phyloP scores from a whole-genome alignment of 1,140 invertebrate genomes.

The Drosophila arizonae region DNA sequence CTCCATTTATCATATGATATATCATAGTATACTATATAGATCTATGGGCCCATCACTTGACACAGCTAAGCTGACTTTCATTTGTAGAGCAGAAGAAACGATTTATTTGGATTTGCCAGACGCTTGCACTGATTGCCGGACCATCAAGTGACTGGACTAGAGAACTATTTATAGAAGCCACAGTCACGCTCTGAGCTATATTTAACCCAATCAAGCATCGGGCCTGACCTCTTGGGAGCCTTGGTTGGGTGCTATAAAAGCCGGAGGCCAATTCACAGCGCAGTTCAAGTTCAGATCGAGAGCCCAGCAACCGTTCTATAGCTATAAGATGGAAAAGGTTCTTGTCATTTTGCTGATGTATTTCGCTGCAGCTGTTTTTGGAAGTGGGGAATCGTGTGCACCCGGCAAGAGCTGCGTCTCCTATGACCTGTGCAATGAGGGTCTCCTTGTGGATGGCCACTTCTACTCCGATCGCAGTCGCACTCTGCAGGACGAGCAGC shows the following conservation, averaged over 20 bases:
- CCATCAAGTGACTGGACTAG: constrained; percentile 9
- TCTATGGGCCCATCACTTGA: not conserved
- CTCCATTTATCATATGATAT: too few species aligned
- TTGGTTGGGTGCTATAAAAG: constrained; percentile 50
- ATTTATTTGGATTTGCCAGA: constrained; percentile 5
- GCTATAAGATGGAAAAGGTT: not conserved
- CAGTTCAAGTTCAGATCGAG: constrained; percentile 40
- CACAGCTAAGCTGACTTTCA: not conserved
- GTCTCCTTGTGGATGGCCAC: constrained; percentile 41
- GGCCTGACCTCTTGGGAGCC: constrained; percentile 20
- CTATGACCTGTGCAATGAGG: constrained; percentile 56
- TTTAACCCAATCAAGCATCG: constrained; percentile 58
- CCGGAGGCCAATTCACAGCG: constrained; percentile 5
- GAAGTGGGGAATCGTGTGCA: constrained; percentile 28
- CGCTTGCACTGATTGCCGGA: not conserved
- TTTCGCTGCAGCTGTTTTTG: constrained; percentile 1
- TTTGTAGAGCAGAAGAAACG: not conserved
- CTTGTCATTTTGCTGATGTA: constrained; percentile 1
- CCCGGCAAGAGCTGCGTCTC: constrained; percentile 54
- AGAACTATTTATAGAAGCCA: constrained; percentile 54
- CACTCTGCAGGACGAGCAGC: constrained; percentile 36
- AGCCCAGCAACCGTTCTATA: not conserved
- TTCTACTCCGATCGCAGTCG: constrained; percentile 60
- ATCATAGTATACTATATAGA: too few species aligned
- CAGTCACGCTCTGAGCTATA: constrained; percentile 49